Conservation (phyloP, 2,888 invertebrate species). For the Heliconius charithonia region DNA sequence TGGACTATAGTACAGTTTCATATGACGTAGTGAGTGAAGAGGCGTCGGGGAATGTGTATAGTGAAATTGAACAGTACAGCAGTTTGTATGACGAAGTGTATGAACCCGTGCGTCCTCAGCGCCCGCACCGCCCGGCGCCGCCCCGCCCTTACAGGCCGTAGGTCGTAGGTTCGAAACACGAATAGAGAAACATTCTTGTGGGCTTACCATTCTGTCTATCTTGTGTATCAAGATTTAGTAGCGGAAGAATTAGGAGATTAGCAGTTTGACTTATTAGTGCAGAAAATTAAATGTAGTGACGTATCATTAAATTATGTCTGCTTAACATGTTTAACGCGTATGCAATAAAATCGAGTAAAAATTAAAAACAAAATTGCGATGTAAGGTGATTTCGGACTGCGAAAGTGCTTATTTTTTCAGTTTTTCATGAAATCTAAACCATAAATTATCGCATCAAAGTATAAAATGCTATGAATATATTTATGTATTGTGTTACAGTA, state of each 20-base stretch:
- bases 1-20: constrained; percentile 62
- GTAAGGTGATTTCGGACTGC: not conserved
- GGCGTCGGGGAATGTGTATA: constrained; percentile 61
- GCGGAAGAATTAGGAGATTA: too few species aligned
- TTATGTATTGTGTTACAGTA: not conserved
- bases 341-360: not conserved
- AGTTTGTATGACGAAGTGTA: constrained; percentile 76
- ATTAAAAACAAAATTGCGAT: not conserved
- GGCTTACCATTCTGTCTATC: too few species aligned
- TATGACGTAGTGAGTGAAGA: constrained; percentile 73
- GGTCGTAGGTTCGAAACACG: not conserved
- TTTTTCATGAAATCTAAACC: not conserved
- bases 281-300: not conserved
- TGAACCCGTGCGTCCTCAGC: constrained; percentile 77
- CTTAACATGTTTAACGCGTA: too few species aligned
- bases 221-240: too few species aligned
- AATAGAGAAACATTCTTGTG: not conserved
- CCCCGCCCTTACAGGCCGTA: constrained; percentile 70
- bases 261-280: too few species aligned
- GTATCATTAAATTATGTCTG: not conserved
- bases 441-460: not conserved
- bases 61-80: constrained; percentile 63
- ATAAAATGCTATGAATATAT: not conserved
- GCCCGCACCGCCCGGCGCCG: constrained; percentile 86
- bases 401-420: too few species aligned